phyloP scores from a whole-genome alignment of 2,797 vertebrate genomes.

The Kryptopterus vitreolus region DNA sequence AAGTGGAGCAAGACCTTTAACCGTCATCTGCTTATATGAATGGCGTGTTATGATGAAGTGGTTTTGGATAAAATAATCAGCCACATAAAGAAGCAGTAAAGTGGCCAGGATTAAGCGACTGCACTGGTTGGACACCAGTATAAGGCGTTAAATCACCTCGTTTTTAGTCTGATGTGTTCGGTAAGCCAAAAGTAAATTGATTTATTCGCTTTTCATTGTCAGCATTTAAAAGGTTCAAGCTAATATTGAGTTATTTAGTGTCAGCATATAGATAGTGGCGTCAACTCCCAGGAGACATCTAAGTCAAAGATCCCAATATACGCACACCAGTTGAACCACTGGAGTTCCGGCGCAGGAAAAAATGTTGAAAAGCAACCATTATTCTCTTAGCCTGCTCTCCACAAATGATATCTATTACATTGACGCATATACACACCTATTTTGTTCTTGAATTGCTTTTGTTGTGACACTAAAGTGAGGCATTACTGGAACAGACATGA shows the following conservation, averaged over 20 bases:
- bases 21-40: background rate
- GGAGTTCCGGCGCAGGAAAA: background rate
- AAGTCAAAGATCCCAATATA: background rate
- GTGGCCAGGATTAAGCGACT: too few species aligned
- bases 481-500: constrained; percentile 2
- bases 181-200: background rate
- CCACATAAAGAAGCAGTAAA: too few species aligned
- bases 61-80: background rate
- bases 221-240: background rate
- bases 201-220: background rate
- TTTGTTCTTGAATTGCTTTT: background rate
- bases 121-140: too few species aligned
- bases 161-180: background rate
- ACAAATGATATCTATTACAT: background rate
- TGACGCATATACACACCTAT: background rate
- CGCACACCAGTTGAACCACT: background rate
- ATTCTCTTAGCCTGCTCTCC: background rate
- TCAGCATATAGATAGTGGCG: background rate
- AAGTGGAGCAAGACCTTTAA: background rate
- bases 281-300: too few species aligned
- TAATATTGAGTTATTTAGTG: background rate
- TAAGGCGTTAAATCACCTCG: background rate
- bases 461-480: background rate
- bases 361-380: background rate
- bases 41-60: background rate